Evolutionary conservation across 2,113 vertebrate genomes (phyloP).

Genomic region (Pteropus alecto): DNA sequence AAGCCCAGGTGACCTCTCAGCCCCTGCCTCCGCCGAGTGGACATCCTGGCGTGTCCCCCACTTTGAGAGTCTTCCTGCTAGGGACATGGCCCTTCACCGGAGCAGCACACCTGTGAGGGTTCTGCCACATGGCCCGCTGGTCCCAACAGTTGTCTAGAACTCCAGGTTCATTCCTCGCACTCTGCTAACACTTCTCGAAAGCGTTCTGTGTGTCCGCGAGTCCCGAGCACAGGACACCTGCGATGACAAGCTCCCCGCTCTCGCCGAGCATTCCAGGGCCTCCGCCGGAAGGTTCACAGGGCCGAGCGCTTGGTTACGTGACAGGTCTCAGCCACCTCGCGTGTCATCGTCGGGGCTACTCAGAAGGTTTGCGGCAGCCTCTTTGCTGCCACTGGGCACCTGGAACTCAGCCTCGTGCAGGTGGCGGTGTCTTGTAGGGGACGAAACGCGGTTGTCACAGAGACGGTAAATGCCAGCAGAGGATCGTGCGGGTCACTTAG

Average conservation of each 20-base stretch:
- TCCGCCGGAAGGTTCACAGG: accelerated
- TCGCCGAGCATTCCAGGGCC: accelerated
- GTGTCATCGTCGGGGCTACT: accelerated
- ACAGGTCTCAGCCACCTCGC: accelerated
- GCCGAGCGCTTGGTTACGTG: accelerated
- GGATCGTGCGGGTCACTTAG: accelerated
- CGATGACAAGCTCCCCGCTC: background rate
- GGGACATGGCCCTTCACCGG: accelerated
- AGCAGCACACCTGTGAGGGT: no score
- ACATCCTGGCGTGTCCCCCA: background rate
- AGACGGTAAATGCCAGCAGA: accelerated
- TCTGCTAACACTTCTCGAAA: accelerated
- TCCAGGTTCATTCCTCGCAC: no score
- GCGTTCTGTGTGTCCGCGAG: background rate
- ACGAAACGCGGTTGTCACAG: accelerated
- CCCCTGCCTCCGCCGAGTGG: no score
- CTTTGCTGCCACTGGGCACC: no score
- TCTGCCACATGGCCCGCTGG: background rate
- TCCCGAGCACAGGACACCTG: accelerated
- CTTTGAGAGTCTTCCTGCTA: background rate
- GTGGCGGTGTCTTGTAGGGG: accelerated
- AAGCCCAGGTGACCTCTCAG: background rate
- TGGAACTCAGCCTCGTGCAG: accelerated
- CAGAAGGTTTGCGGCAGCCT: accelerated
- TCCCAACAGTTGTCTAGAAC: background rate